Evolutionary conservation across 2,888 invertebrate species (phyloP).

Genomic region (Bellardia pandia): DNA sequence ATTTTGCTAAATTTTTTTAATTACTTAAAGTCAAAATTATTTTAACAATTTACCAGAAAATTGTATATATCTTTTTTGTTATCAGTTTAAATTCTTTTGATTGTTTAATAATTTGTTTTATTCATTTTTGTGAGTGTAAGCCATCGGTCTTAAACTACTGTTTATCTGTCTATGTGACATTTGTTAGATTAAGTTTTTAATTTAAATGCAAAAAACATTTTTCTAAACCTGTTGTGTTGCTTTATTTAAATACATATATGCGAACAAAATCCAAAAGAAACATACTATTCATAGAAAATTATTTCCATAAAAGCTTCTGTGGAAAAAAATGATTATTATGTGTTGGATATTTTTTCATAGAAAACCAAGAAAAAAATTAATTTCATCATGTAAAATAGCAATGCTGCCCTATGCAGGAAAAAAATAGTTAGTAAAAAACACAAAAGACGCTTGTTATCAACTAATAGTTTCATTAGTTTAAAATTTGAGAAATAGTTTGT

Average conservation of each 20-base stretch:
- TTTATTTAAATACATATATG: not conserved
- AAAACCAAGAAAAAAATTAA: not conserved
- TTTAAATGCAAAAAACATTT: not conserved
- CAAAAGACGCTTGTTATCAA: too few relatives aligned
- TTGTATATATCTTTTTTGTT: too few relatives aligned
- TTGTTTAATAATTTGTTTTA: not conserved
- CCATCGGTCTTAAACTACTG: not conserved
- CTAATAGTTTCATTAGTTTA: too few relatives aligned
- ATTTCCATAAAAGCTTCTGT: slow-evolving; percentile 21
- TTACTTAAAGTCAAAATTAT: too few relatives aligned
- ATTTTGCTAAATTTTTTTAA: too few relatives aligned
- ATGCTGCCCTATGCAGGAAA: slow-evolving; percentile 28
- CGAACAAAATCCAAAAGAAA: not conserved
- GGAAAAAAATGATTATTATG: slow-evolving; percentile 13
- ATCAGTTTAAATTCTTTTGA: not conserved
- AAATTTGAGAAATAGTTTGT: too few relatives aligned
- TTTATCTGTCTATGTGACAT: not conserved
- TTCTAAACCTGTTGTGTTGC: slow-evolving; percentile 40
- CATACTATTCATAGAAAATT: slow-evolving; percentile 28
- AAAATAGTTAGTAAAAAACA: not conserved
- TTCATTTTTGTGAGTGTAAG: not conserved
- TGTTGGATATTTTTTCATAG: slow-evolving; percentile 13
- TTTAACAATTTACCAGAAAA: too few relatives aligned
- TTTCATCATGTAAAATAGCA: not conserved
- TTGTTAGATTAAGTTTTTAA: slow-evolving; percentile 32